Conservation (phyloP, 2,888 invertebrate genomes). For the Cynaeus angustus region DNA sequence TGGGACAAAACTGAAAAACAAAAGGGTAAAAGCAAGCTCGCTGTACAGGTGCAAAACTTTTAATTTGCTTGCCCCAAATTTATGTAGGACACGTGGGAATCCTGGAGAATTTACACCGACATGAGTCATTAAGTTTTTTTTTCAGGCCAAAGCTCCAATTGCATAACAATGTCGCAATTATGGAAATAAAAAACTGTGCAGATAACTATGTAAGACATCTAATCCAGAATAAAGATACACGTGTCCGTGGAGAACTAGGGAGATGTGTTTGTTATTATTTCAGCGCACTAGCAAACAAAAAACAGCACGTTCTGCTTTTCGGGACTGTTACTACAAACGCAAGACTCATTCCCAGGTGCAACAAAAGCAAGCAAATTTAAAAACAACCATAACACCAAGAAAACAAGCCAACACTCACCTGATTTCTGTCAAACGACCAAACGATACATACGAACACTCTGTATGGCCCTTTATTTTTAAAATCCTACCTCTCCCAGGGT, state of each 20-base stretch:
- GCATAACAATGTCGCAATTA: slow-evolving; percentile 13
- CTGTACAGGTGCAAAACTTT: slow-evolving; percentile 11
- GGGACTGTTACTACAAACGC: background rate
- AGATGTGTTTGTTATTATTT: slow-evolving; percentile 24
- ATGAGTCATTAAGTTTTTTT: slow-evolving; percentile 7
- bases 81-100: slow-evolving; percentile 12
- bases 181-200: slow-evolving; percentile 10
- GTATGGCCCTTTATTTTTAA: slow-evolving; percentile 8
- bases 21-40: slow-evolving; percentile 15
- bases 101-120: slow-evolving; percentile 13
- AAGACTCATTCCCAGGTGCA: background rate
- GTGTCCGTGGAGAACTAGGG: slow-evolving; percentile 15
- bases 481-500: slow-evolving; percentile 8
- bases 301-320: slow-evolving; percentile 10
- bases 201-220: too few species aligned
- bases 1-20: slow-evolving; percentile 28
- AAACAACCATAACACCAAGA: background rate
- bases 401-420: slow-evolving; percentile 19
- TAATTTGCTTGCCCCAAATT: background rate
- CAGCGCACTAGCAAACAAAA: slow-evolving; percentile 21
- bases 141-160: slow-evolving; percentile 11
- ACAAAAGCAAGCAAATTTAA: slow-evolving; percentile 11
- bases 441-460: slow-evolving; percentile 6
- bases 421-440: slow-evolving; percentile 8
- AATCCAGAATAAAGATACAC: slow-evolving; percentile 21